Evolutionary conservation across 2,113 vertebrate genomes (phyloP).

Genomic region (Takifugu bimaculatus): DNA sequence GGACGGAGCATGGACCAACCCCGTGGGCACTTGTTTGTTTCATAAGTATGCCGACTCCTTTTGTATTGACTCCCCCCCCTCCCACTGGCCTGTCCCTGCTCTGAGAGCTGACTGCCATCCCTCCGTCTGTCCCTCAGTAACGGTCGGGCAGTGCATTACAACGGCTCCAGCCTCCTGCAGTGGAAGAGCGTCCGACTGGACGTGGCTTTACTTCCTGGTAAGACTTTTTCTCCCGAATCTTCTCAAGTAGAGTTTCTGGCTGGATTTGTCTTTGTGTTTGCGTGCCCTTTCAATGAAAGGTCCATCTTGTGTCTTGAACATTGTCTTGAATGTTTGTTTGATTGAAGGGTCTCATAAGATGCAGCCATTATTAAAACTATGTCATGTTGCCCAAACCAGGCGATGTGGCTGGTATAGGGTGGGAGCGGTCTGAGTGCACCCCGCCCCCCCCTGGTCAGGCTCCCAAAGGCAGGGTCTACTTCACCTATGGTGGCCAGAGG

Average conservation of each 20-base stretch:
- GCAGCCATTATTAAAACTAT: slow-evolving; percentile 3
- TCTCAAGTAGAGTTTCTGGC: not conserved
- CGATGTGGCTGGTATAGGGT: no score
- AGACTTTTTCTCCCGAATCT: slow-evolving; percentile 9
- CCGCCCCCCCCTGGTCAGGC: no score
- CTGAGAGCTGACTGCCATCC: slow-evolving; percentile 32
- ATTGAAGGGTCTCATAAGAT: not conserved
- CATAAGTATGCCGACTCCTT: slow-evolving; percentile 34
- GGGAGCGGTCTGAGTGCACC: no score
- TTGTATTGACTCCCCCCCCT: slow-evolving; percentile 8
- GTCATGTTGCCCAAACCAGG: slow-evolving; percentile 62
- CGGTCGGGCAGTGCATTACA: slow-evolving; percentile 95
- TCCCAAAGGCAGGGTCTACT: no score
- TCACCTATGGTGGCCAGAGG: no score
- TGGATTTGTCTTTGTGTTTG: slow-evolving; percentile 4
- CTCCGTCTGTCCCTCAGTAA: slow-evolving; percentile 76
- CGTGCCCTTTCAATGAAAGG: slow-evolving; percentile 22
- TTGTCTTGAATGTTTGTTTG: no score
- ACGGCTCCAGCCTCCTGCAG: slow-evolving; percentile 96
- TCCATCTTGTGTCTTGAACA: slow-evolving; percentile 19
- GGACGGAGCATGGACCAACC: no score
- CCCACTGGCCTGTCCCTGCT: slow-evolving; percentile 26
- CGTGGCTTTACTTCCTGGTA: slow-evolving; percentile 92
- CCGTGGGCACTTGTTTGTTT: no score
- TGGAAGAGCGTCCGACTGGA: slow-evolving; percentile 98